Evolutionary conservation across 64 coral and sea anemone species (phyloP), one percentile per base, ranked within the genome.

Genomic region (Pocillopora verrucosa): DNA sequence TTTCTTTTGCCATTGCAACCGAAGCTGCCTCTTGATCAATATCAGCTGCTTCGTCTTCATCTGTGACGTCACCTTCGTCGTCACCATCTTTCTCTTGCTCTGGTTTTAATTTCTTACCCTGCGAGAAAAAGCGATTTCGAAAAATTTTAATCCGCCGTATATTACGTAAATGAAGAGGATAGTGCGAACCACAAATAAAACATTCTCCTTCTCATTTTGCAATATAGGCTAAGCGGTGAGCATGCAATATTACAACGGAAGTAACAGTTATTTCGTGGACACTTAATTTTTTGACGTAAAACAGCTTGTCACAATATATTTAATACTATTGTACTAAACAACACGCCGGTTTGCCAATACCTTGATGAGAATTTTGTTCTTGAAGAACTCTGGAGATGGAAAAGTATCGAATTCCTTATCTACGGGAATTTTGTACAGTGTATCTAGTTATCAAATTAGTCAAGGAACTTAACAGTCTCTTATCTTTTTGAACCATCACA

Each of bases 21-120:
- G 56, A 75, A 22, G 85, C 58, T 16, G 61, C 84, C 19, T 91
- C 94, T 1, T 84, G 91, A 24, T 92, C 81, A 41, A 95, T 93
- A 58, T 91, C 91, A n/a, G 88, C 97, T 75, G 94, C 97, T 68
- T 99, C 97, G 57, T 99, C 97, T 76, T 99, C 97, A 85, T 99
- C 97, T 34, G 97, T 93, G 67, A 99, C 93, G 58, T 83, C 87
- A 61, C 91, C 94, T 36, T 70, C 86, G 4, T 89, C 96, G 36
- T 89, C 89, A 14, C 78, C 94, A 22, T 72, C 90, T 17, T 36
- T 79, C 34, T 93, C 94, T 56, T 90, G 90, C 16, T 95, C 79
- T 57, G 67, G 81, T 91, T 95, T 95, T 13, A 99, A 89, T 56
- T 99, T 99, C 36, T 99, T 99, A 13, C 97, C 97, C 97, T 99